These are phyloP conservation scores for Sinelater perroti DNA, from an alignment of 2,888 invertebrate species.

Conservation along the genomic window DNA sequence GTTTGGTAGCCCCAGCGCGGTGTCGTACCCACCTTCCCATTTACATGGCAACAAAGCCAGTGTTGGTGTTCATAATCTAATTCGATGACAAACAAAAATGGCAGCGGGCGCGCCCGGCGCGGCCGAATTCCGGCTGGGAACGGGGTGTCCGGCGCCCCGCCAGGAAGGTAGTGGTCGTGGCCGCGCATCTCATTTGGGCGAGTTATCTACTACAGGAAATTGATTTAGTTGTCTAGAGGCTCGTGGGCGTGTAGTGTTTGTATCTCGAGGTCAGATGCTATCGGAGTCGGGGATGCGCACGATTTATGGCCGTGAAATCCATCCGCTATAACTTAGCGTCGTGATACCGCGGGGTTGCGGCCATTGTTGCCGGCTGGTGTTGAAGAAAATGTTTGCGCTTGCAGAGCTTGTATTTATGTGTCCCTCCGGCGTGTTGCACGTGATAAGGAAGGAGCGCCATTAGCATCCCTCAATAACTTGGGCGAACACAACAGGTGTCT, in stretches of 20 bases:
- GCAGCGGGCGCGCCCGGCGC: background rate
- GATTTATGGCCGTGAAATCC: conserved; percentile 59
- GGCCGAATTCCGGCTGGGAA: background rate
- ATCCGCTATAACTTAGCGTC: conserved; percentile 57
- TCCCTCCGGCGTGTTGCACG: no score
- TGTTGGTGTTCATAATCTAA: conserved; percentile 13
- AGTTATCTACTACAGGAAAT: conserved; percentile 53
- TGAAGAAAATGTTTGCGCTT: conserved; percentile 32
- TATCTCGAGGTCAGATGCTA: conserved; percentile 57
- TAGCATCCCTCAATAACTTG: no score
- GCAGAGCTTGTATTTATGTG: conserved; percentile 11
- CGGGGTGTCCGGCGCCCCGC: conserved; percentile 32
- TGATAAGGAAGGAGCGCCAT: no score
- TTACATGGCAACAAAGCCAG: background rate
- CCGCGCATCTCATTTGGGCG: conserved; percentile 52
- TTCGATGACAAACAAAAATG: conserved; percentile 21
- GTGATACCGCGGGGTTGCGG: conserved; percentile 51
- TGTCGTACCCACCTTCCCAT: conserved; percentile 1
- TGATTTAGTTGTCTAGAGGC: conserved; percentile 62
- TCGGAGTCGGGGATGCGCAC: conserved; percentile 55
- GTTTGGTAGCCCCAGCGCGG: background rate
- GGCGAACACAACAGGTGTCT: no score
- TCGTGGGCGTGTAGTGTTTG: conserved; percentile 61
- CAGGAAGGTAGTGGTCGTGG: conserved; percentile 45
- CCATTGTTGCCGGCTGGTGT: conserved; percentile 43